phyloP scores from a whole-genome alignment of 1,140 invertebrate genomes.

The Rhagoletis pomonella region DNA sequence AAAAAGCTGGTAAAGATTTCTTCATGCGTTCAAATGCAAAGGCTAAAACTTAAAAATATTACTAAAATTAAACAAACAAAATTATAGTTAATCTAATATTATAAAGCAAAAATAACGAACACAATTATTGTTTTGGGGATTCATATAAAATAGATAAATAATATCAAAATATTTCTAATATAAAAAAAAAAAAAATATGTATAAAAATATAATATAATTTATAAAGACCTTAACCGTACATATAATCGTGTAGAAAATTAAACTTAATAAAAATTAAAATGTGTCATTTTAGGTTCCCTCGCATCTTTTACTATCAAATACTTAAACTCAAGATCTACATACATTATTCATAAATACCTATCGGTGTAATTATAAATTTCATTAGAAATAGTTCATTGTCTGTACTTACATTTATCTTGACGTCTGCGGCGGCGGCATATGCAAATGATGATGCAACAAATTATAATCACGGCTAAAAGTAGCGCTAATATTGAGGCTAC shows the following conservation, averaged over 20 bases:
- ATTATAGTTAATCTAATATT: too few relatives aligned
- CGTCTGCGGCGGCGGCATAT: constrained; percentile 86
- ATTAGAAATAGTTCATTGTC: not conserved
- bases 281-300: not conserved
- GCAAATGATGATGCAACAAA: constrained; percentile 88
- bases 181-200: too few relatives aligned
- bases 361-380: not conserved
- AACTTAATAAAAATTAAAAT: too few relatives aligned
- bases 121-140: too few relatives aligned
- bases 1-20: not conserved
- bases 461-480: constrained; percentile 85
- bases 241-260: too few relatives aligned
- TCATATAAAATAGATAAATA: too few relatives aligned
- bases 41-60: not conserved
- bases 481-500: constrained; percentile 84
- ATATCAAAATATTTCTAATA: too few relatives aligned
- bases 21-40: constrained; percentile 3
- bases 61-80: not conserved
- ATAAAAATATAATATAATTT: too few relatives aligned
- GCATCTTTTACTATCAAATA: not conserved
- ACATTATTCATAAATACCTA: not conserved
- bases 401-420: constrained; percentile 90
- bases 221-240: too few relatives aligned
- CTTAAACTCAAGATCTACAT: constrained; percentile 20
- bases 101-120: too few relatives aligned